These are phyloP conservation scores for Montipora capricornis DNA, from an alignment of 64 coral and sea anemone genomes.

Conservation along the genomic window DNA sequence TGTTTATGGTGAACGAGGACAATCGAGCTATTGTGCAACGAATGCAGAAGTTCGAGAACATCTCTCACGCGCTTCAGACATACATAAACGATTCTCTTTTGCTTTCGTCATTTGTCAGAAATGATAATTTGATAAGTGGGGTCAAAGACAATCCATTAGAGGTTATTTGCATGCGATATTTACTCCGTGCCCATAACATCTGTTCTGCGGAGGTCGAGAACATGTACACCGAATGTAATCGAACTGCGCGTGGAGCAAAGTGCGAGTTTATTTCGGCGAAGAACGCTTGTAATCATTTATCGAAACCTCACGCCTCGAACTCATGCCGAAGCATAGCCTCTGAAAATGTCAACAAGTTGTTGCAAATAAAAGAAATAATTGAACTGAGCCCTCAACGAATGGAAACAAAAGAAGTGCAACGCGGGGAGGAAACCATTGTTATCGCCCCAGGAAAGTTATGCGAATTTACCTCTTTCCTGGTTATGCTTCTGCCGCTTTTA, in stretches of 20 bases:
- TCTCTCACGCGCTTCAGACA: not conserved
- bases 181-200: slow-evolving; percentile 12
- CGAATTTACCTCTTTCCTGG: slow-evolving; percentile 37
- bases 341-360: not conserved
- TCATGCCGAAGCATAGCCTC: slow-evolving; percentile 18
- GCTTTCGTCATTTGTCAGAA: slow-evolving; percentile 18
- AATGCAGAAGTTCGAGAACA: slow-evolving; percentile 12
- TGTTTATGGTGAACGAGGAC: not conserved
- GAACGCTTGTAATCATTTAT: slow-evolving; percentile 21
- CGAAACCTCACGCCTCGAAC: not conserved
- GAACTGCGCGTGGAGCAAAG: not conserved
- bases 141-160: not conserved
- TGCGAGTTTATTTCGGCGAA: slow-evolving; percentile 12
- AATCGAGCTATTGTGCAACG: slow-evolving; percentile 27
- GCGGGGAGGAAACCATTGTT: not conserved
- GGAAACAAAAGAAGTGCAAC: slow-evolving; percentile 31
- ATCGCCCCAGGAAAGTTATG: slow-evolving; percentile 29
- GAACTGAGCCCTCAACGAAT: slow-evolving; percentile 6
- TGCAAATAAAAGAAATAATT: slow-evolving; percentile 18
- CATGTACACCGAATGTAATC: not conserved
- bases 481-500: slow-evolving; percentile 82
- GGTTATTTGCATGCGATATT: slow-evolving; percentile 25
- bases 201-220: slow-evolving; percentile 4
- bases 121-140: not conserved
- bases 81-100: slow-evolving; percentile 11